Evolutionary conservation across 2,113 vertebrate species (phyloP).

Genomic region (Drymodes brunneopygia): DNA sequence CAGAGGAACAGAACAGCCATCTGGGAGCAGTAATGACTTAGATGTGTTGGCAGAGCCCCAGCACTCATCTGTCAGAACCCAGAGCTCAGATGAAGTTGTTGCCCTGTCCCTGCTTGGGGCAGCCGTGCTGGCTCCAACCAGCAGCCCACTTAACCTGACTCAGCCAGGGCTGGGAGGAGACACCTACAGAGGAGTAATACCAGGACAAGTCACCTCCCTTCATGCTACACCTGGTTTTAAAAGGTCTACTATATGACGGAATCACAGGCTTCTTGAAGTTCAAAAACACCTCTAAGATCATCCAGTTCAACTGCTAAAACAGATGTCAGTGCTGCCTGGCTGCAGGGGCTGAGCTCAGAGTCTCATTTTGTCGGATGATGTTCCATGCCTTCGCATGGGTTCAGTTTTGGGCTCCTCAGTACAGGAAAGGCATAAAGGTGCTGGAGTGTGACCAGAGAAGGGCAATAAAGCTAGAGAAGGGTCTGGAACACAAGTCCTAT

Average conservation of each 20-base stretch:
- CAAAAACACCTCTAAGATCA: background rate
- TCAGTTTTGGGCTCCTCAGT: background rate
- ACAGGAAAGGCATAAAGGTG: background rate
- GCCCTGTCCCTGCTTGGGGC: background rate
- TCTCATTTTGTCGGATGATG: background rate
- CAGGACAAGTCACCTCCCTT: background rate
- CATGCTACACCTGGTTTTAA: rapidly evolving
- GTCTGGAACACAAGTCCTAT: too few relatives aligned
- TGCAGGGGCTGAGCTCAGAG: background rate
- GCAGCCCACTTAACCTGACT: background rate
- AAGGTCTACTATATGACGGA: rapidly evolving
- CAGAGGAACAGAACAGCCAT: background rate
- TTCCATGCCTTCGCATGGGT: rapidly evolving
- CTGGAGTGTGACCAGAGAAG: background rate
- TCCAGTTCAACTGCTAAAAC: background rate
- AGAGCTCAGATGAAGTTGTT: background rate
- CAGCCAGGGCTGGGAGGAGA: rapidly evolving
- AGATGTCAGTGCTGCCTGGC: background rate
- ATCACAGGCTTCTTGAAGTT: background rate
- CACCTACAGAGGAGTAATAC: too few relatives aligned
- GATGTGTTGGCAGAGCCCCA: background rate
- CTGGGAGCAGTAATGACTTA: background rate
- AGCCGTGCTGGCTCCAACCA: background rate
- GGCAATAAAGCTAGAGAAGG: background rate
- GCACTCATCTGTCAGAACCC: background rate